Base-by-base conservation (phyloP, 1,140 invertebrate genomes). In the Bombus superbus region DNA sequence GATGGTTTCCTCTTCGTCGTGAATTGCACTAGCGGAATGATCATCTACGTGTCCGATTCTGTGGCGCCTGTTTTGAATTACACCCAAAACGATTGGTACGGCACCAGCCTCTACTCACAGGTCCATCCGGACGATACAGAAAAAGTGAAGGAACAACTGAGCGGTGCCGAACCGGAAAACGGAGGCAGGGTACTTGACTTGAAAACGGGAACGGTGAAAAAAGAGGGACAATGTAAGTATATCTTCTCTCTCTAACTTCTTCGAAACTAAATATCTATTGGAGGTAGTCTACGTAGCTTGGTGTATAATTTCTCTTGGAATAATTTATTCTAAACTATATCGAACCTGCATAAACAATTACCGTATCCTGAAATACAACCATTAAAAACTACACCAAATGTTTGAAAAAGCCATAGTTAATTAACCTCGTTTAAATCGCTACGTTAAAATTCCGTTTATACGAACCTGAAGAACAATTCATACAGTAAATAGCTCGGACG, bases 1-100 rank as follows among this genome's bases (percentile, higher is more conserved):
- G 99, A 99, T 96, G 99, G 99, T 4, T 99, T 99, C 95, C 96
- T 99, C 40, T 99, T 99, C 95, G 99, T 99, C 15, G 98, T 99
- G 1, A 98, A 98, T 89, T 99, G 99, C 96, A 99, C 99, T 94
- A 98, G 98, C 35, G 99, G 99, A 1, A 96, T 98, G 90, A 97
- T 99, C 72, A 99, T 99, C 90, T 99, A 99, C 93, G 99, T 99
- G 28, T 99, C 99, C 25, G 99, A 99, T 95, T 99, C 99, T 64
- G 98, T 99, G 88, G 98, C 98, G 78, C 99, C 99, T 15, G 99
- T 99, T 42, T 96, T 99, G n/a, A 99, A 99, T 94, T 98, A 99
- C 90, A 97, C 98, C 6, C 96, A 99, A 97, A 98, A 97, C 94
- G 99, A 99, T 90, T 99, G 99, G 99, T 99, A 99, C 94, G 98